Evolutionary conservation across 1,140 invertebrate genomes (phyloP), one percentile per base, ranked within the genome.

Genomic region (Calephelis virginiensis): DNA sequence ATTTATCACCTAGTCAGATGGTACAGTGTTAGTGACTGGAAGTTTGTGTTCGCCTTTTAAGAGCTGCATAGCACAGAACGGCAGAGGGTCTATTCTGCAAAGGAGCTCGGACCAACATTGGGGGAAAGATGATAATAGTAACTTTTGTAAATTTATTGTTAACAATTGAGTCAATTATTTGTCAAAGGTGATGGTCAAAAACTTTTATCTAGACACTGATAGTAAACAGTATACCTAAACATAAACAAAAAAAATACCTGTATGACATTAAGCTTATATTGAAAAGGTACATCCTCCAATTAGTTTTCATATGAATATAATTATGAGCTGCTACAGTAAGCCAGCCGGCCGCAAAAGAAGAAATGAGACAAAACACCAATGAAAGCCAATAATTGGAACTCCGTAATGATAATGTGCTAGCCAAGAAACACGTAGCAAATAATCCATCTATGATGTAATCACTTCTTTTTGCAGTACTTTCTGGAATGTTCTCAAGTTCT

Each of bases 231-330:
- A 28, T 28, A 28, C 0, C 0, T 28, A 28, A 28, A 4, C 28
- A 28, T 28, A 28, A 28, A 28, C 28, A 28, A 28, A 28, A 28
- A 2, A 28, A 64, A 67, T 89, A 93, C 93, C 89, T 94, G 28
- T 93, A 94, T 1, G 94, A 93, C 90, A 95, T 87, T 53, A 94
- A 72, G 28, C 90, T 91, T 38, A 97, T 82, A 77, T 97, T 95
- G 67, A 96, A 96, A 50, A 95, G 94, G 77, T 96, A 96, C 94
- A 96, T 96, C 50, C 96, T 93, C 91, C 95, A 96, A 77, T 94
- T 97, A 70, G 96, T 94, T 61, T 91, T 93, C 73, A 94, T 93
- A 77, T 97, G 96, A 66, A 97, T 94, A 78, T 95, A 97, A 82
- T 97, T 97, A 80, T 97, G 96, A 0, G 93, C 92, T 8, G 92